Evolutionary conservation across 2,888 invertebrate species (phyloP).

Genomic region (Pheosia gnoma): DNA sequence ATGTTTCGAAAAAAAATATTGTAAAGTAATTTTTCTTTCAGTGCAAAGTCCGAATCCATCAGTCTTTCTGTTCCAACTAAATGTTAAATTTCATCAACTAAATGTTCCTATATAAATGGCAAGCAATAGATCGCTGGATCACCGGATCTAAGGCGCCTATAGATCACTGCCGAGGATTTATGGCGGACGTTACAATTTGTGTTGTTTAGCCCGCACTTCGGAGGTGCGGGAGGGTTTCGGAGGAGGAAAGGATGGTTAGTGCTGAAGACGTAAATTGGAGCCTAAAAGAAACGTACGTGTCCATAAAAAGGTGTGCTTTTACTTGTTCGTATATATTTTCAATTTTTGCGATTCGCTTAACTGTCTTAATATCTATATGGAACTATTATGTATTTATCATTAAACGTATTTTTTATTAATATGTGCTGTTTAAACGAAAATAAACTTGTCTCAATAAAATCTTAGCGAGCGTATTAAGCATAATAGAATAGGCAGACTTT

Average conservation of each 20-base stretch:
- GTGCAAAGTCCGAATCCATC: too few relatives aligned
- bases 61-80: background rate
- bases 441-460: background rate
- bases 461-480: background rate
- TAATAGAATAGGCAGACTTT: background rate
- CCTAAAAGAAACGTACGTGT: background rate
- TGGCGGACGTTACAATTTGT: slow-evolving; percentile 1
- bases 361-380: too few relatives aligned
- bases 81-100: slow-evolving; percentile 1
- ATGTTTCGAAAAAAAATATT: too few relatives aligned
- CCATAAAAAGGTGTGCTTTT: too few relatives aligned
- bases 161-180: slow-evolving; percentile 1
- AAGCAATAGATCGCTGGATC: background rate
- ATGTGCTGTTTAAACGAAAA: too few relatives aligned
- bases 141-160: background rate
- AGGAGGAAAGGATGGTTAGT: background rate
- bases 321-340: too few relatives aligned
- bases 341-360: too few relatives aligned
- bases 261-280: background rate
- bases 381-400: too few relatives aligned
- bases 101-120: background rate
- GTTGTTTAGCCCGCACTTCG: slow-evolving; percentile 1
- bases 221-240: background rate
- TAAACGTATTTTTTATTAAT: too few relatives aligned
- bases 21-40: too few relatives aligned